A percentile compares a stretch with the other conserved stretches of the same genome.
Conservation (phyloP, 2,113 vertebrate genomes). For the Ptilonorhynchus violaceus region DNA sequence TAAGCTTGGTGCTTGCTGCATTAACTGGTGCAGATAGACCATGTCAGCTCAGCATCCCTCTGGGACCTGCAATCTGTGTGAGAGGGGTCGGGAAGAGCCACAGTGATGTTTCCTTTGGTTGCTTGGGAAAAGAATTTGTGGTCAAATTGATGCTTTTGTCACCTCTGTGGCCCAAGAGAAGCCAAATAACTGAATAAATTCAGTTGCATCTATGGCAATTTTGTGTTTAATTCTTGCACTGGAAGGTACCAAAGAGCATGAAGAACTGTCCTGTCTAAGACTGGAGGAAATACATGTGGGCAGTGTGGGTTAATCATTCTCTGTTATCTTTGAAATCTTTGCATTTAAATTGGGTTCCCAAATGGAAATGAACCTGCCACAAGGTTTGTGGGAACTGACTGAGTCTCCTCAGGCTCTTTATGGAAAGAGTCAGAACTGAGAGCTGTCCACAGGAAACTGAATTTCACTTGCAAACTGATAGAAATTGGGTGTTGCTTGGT, state of each 20-base stretch:
- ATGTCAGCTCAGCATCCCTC: neutral
- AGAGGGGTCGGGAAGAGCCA: rapidly evolving
- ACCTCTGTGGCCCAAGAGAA: neutral
- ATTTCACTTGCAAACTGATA: neutral
- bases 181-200: neutral
- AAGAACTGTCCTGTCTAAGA: neutral
- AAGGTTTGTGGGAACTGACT: neutral
- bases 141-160: neutral
- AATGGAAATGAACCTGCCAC: neutral
- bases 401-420: neutral
- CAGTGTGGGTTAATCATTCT: neutral
- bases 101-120: neutral
- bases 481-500: neutral
- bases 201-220: neutral
- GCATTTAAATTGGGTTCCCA: neutral
- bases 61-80: neutral
- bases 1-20: conserved; percentile 55
- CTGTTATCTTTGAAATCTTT: neutral
- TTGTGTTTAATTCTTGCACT: neutral
- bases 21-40: neutral
- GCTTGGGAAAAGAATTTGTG: neutral
- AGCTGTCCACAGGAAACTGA: neutral
- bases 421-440: neutral
- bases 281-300: neutral
- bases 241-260: neutral